Conservation (phyloP, 2,113 vertebrate genomes). For the Shinisaurus crocodilurus region DNA sequence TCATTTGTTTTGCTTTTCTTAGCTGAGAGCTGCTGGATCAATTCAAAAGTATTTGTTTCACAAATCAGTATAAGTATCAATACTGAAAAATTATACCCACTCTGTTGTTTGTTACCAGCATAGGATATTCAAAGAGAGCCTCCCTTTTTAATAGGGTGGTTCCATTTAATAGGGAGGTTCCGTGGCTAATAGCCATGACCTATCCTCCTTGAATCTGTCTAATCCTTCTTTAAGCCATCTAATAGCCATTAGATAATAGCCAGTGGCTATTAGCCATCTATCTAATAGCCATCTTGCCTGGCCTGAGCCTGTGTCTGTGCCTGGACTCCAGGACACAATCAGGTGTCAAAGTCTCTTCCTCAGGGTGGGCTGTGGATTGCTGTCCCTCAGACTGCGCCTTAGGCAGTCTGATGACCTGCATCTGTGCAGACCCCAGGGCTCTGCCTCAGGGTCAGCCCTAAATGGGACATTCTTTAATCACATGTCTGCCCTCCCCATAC, state of each 20-base stretch:
- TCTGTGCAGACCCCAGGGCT: background rate
- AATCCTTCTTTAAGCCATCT: background rate
- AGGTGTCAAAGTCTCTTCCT: background rate
- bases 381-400: background rate
- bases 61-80: background rate
- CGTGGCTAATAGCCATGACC: background rate
- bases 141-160: background rate
- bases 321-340: background rate
- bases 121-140: too few species aligned
- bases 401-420: background rate
- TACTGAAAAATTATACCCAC: background rate
- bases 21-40: slow-evolving; percentile 10
- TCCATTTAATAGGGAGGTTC: background rate
- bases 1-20: slow-evolving; percentile 24
- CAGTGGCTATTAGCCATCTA: background rate
- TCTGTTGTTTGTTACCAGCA: background rate
- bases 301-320: background rate
- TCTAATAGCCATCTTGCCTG: background rate
- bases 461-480: background rate
- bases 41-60: slow-evolving; percentile 39
- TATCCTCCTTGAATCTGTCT: background rate
- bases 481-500: background rate
- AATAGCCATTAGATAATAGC: background rate
- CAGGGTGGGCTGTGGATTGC: background rate
- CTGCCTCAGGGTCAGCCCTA: background rate